phyloP scores from a whole-genome alignment of 2,888 invertebrate species.

The Eupithecia insigniata region DNA sequence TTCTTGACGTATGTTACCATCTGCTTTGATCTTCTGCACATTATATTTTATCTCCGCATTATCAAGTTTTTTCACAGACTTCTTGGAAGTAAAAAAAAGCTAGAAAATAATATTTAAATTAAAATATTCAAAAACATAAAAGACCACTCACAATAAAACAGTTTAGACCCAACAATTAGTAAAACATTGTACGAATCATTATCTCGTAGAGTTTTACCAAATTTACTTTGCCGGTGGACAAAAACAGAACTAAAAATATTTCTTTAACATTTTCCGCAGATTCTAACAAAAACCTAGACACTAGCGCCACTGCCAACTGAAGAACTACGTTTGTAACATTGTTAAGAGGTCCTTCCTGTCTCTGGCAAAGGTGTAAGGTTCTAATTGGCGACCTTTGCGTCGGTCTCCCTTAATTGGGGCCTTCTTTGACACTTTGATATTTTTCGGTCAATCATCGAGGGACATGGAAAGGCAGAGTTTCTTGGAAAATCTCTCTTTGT shows the following conservation, averaged over 20 bases:
- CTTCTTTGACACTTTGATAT: constrained; percentile 5
- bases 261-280: background rate
- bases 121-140: background rate
- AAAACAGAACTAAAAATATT: background rate
- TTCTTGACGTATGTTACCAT: background rate
- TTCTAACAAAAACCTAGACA: background rate
- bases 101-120: background rate
- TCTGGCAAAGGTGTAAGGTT: background rate
- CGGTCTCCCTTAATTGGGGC: background rate
- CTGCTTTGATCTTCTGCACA: background rate
- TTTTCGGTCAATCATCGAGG: background rate
- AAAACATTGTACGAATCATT: background rate
- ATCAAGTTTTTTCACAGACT: background rate
- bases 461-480: background rate
- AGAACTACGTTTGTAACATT: background rate
- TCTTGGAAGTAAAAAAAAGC: background rate
- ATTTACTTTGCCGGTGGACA: background rate
- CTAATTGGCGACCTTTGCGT: background rate
- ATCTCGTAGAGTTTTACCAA: background rate
- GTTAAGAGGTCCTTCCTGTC: background rate
- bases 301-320: background rate
- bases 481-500: background rate
- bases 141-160: background rate
- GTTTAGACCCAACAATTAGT: background rate
- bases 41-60: background rate